A percentile compares a stretch with the other conserved stretches of the same genome.
phyloP scores from a whole-genome alignment of 2,888 invertebrate species.

The Trissonchulus sp. region DNA sequence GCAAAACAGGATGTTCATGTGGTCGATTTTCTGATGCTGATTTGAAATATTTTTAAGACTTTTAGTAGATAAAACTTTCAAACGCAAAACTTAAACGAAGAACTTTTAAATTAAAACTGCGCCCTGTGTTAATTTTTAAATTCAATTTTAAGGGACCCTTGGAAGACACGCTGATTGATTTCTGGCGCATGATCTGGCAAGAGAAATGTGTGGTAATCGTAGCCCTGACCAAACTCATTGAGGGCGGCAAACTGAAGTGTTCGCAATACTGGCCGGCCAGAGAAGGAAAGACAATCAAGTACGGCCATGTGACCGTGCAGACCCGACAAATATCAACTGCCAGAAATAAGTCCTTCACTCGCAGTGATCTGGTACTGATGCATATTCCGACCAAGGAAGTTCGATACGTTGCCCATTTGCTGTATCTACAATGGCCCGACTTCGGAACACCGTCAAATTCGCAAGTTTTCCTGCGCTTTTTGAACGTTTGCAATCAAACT shows the following conservation, averaged over 20 bases:
- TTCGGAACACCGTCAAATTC: conserved; percentile 11
- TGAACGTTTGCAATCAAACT: neutral
- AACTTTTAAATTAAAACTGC: too few species aligned
- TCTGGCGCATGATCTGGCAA: conserved; percentile 41
- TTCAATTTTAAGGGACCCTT: neutral
- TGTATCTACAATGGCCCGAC: conserved; percentile 22
- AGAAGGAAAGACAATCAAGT: conserved; percentile 7
- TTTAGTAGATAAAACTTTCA: too few species aligned
- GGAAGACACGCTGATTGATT: conserved; percentile 26
- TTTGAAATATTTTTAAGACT: too few species aligned
- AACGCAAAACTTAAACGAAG: too few species aligned
- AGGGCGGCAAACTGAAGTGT: conserved; percentile 27
- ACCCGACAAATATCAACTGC: neutral
- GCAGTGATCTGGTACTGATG: neutral
- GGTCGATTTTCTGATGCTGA: too few species aligned
- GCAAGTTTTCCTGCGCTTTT: neutral
- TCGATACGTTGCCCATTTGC: neutral
- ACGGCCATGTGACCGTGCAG: neutral
- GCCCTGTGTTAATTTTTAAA: too few species aligned
- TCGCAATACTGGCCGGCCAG: conserved; percentile 33
- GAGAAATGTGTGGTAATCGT: conserved; percentile 39
- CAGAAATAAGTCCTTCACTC: neutral
- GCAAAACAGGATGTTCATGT: too few species aligned
- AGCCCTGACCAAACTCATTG: conserved; percentile 34
- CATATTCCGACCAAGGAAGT: neutral